Base-by-base conservation (phyloP, 2,113 vertebrate species). In the Eretmochelys imbricata region DNA sequence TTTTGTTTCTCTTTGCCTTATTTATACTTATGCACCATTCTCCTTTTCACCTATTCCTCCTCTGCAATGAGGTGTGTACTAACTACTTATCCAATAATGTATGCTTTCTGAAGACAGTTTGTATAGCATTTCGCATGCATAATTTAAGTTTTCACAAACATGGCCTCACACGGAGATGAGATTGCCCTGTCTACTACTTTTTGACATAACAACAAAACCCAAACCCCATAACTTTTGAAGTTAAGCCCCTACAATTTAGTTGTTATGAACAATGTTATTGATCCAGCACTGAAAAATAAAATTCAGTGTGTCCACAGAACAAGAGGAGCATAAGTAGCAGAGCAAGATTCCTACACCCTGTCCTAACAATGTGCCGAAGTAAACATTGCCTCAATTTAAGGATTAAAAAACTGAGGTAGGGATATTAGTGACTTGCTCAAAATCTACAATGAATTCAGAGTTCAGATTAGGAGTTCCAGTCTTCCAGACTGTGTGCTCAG, bases 271-370 rank as follows among this genome's bases (percentile, higher is more conserved):
- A 53, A 8, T 22, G 35, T n/a, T 38, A 31, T 38, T 35, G 35
- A 20, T 19, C 6, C 19, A 72, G 65, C 65, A 72, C 14, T 38
- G 65, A 88, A n/a, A 82, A 48, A 69, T 85, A n/a, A 20, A 55
- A n/a, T 88, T 31, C 59, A 3, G 54, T 35, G 51, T 51, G 25
- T 65, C 85, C 50, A 10, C 11, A 80, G 31, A 88, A 78, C 6
- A 27, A 89, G 62, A 14, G 0, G 0, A 89, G 54, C 19, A 87
- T 51, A 54, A n/a, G 0, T 2, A 57, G 79, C 51, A 17, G 75
- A 65, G 69, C 0, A 0, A 49, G 78, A 42, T 81, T 95, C 94
- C 87, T 91, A 80, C 35, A 46, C 65, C 82, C n/a, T 29, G 80
- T 55, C 42, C 75, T 46, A 4, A 27, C 27, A 38, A 89, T 4